A percentile compares a stretch with the other conserved stretches of the same genome.
Conservation (phyloP, 1,140 invertebrate genomes). For the Diabrotica undecimpunctata region DNA sequence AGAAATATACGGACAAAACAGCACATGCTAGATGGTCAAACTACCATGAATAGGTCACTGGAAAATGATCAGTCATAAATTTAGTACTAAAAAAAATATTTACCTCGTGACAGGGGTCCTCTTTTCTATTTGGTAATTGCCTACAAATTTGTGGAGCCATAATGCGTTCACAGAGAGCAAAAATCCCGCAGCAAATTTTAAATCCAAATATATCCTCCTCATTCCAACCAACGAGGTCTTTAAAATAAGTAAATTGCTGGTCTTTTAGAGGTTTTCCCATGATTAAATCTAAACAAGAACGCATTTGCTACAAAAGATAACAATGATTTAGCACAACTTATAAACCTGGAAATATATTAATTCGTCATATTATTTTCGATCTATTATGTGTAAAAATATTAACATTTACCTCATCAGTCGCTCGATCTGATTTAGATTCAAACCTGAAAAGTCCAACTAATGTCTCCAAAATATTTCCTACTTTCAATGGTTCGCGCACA, state of each 20-base stretch:
- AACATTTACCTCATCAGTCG: not conserved
- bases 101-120: constrained; percentile 47
- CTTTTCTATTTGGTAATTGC: constrained; percentile 39
- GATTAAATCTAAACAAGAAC: constrained; percentile 56
- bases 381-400: not conserved
- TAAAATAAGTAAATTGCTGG: constrained; percentile 50
- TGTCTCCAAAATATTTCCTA: too few species aligned
- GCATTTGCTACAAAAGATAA: constrained; percentile 45
- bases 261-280: constrained; percentile 56
- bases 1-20: too few species aligned
- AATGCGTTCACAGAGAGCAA: constrained; percentile 61
- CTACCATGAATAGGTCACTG: too few species aligned
- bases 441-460: too few species aligned
- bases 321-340: not conserved
- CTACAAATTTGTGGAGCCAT: constrained; percentile 42
- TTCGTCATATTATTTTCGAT: not conserved
- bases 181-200: constrained; percentile 64
- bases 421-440: too few species aligned
- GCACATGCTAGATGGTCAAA: too few species aligned
- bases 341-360: not conserved
- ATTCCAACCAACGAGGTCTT: constrained; percentile 51
- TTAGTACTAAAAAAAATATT: too few species aligned
- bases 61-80: too few species aligned
- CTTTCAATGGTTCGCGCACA: too few species aligned
- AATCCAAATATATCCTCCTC: constrained; percentile 55